Conservation (phyloP, 2,113 vertebrate genomes). For the Bucco capensis region DNA sequence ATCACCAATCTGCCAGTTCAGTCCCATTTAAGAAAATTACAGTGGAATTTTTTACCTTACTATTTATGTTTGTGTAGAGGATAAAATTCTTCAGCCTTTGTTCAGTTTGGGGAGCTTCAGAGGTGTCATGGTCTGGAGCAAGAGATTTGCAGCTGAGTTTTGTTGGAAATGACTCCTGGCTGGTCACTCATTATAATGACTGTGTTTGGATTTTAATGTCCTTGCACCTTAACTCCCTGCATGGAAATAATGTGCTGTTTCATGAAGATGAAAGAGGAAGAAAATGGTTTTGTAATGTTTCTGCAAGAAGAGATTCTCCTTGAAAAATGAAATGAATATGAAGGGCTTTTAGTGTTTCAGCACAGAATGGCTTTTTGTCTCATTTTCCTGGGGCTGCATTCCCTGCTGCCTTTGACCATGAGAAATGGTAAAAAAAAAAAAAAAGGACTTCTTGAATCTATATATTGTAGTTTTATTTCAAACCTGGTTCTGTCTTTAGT, state of each 20-base stretch:
- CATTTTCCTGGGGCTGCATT: background rate
- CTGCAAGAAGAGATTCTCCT: background rate
- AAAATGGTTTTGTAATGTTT: conserved; percentile 26
- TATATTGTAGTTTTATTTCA: background rate
- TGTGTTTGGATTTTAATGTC: conserved; percentile 25
- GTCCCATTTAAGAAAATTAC: background rate
- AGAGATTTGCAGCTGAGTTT: background rate
- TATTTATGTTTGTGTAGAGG: background rate
- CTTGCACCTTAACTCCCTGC: background rate
- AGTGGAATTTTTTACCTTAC: background rate
- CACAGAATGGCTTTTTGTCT: background rate
- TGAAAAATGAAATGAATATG: background rate
- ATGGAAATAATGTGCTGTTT: conserved; percentile 6
- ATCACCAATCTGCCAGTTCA: background rate
- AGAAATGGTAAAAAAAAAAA: background rate
- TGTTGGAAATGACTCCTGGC: background rate
- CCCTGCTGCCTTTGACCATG: background rate
- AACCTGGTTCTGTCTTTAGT: background rate
- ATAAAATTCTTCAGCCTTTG: background rate
- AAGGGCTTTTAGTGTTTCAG: background rate
- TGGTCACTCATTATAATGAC: background rate
- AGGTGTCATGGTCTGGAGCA: background rate
- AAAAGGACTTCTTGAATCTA: background rate
- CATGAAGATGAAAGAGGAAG: background rate
- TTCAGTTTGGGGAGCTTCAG: background rate